Evolutionary conservation across 2,113 vertebrate species (phyloP).

Genomic region (Drymodes brunneopygia): DNA sequence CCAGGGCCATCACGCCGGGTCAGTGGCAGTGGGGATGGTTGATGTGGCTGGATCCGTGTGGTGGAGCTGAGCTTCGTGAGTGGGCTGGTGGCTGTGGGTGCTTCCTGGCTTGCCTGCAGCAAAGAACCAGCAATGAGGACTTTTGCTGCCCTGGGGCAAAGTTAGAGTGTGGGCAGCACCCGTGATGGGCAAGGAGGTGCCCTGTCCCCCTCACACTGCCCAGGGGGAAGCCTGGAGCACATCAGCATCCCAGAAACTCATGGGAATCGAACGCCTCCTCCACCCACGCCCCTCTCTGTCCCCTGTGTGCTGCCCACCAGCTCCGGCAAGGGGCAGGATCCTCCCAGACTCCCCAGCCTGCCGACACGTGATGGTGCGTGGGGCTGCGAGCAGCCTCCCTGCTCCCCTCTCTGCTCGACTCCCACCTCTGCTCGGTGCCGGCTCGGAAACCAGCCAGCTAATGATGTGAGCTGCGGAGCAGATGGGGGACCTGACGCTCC

Average conservation of each 20-base stretch:
- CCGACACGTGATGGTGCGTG: fast-evolving
- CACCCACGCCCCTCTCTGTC: too few species aligned
- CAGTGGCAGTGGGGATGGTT: not conserved
- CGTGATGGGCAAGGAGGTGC: fast-evolving
- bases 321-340: not conserved
- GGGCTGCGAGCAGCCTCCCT: not conserved
- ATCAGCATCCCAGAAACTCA: not conserved
- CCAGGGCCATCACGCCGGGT: fast-evolving
- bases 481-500: constrained; percentile 57
- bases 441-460: constrained; percentile 62
- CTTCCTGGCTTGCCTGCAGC: not conserved
- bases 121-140: not conserved
- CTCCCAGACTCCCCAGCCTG: not conserved
- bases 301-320: not conserved
- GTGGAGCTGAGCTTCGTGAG: fast-evolving
- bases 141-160: not conserved
- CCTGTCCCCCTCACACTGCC: not conserved
- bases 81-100: not conserved
- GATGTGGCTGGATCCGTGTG: fast-evolving
- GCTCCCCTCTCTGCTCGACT: not conserved
- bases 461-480: constrained; percentile 54
- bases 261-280: fast-evolving
- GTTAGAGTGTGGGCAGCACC: not conserved
- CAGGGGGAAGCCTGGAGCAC: not conserved
- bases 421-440: constrained; percentile 36